Evolutionary conservation across 2,797 vertebrate genomes (phyloP), one percentile per base, ranked within the genome.

Genomic region (Chloroceryle inda): DNA sequence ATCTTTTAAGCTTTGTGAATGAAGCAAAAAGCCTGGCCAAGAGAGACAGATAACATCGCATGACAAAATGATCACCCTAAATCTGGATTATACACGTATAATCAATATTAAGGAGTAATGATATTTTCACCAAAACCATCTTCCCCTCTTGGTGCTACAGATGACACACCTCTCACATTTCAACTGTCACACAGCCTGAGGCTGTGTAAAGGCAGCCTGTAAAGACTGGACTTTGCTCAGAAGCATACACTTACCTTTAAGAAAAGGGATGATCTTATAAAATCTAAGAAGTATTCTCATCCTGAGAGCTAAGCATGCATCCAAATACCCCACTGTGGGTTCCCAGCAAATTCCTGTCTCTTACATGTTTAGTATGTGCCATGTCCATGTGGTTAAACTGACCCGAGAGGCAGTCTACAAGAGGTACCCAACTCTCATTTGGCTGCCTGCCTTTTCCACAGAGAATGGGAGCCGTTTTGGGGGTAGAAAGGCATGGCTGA

Each of bases 1-100:
- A 23, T 13, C 37, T 31, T 68, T 78, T 64, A 58, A 78, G 21
- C 5, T 84, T 88, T 83, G 11, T 72, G 61, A 91, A 47, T 19
- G 50, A 91, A 88, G 29, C n/a, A 85, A 69, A 76, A 92, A 53
- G 29, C 31, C 33, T 86, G n/a, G 40, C 33, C 40, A 89, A 72
- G 66, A 72, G 23, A 76, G 6, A 37, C 37, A 67, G 23, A 42
- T 9, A 84, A 53, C n/a, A 80, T 3, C 53, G 49, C 44, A 77
- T 18, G 6, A 53, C 42, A 80, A 88, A 71, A 4, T 14, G 38
- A 56, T 49, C 49, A 62, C 9, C 23, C 58, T 53, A 94, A 73
- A 61, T 26, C 27, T 61, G 42, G 21, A 82, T 67, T 91, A 56
- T 61, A 10, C 5, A 59, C 9, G 4, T 22, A 26, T 7, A 89